Evolutionary conservation across 2,113 vertebrate genomes (phyloP).

Genomic region (Craseonycteris thonglongyai): DNA sequence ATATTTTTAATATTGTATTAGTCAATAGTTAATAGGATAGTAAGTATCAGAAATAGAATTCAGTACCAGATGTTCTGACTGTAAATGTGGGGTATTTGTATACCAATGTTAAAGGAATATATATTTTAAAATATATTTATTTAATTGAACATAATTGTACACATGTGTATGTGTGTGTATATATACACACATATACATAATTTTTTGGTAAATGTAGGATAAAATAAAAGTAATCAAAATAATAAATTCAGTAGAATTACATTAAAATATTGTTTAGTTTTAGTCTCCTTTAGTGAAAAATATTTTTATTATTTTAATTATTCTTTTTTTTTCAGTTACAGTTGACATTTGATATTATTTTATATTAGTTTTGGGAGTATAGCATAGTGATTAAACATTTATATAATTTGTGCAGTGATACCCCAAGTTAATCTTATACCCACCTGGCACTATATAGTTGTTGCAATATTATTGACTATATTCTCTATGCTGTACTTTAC

Average conservation of each 20-base stretch:
- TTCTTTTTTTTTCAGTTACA: too few species aligned
- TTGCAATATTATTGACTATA: too few species aligned
- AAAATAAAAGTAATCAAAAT: not conserved
- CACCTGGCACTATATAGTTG: too few species aligned
- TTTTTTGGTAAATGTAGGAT: not conserved
- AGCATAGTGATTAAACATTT: too few species aligned
- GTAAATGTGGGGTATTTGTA: not conserved
- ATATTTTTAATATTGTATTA: not conserved
- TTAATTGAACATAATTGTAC: not conserved
- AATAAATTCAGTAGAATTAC: conserved; percentile 6
- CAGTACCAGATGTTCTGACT: not conserved
- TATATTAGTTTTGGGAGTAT: too few species aligned
- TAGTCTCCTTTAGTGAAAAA: conserved; percentile 29
- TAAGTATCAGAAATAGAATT: not conserved
- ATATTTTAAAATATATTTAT: not conserved
- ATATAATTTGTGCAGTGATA: too few species aligned
- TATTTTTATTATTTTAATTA: conserved; percentile 10
- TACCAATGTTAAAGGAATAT: not conserved
- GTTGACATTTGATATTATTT: too few species aligned
- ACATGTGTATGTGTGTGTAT: not conserved
- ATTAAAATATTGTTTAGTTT: conserved; percentile 35
- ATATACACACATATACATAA: not conserved
- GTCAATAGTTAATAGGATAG: not conserved
- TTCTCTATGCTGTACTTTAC: too few species aligned
- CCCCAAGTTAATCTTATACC: too few species aligned